phyloP scores from a whole-genome alignment of 92 coral and sea anemone species.

The Actinernus sp. region DNA sequence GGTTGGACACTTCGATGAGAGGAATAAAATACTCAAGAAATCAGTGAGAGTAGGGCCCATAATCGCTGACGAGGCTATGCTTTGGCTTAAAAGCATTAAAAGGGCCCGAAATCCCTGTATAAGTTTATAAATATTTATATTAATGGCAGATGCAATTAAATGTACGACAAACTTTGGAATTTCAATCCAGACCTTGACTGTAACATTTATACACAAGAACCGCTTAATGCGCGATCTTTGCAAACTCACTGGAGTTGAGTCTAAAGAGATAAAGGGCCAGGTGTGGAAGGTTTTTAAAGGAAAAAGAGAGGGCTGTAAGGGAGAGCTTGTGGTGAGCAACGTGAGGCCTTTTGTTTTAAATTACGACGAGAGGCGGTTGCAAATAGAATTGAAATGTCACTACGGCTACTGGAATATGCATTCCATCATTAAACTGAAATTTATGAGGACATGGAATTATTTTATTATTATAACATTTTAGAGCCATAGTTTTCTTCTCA shows the following conservation, averaged over 20 bases:
- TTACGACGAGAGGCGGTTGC: conserved; percentile 20
- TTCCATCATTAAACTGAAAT: too few species aligned
- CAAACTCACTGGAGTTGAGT: conserved; percentile 1
- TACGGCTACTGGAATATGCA: conserved; percentile 27
- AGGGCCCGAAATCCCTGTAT: conserved; percentile 17
- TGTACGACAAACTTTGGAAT: conserved; percentile 14
- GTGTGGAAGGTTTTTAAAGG: conserved; percentile 29
- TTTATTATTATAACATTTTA: too few species aligned
- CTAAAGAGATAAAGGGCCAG: conserved; percentile 11
- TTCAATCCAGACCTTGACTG: background rate
- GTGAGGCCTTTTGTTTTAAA: conserved; percentile 17
- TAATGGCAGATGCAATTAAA: background rate
- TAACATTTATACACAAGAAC: background rate
- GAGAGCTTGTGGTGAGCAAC: conserved; percentile 10
- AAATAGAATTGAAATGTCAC: conserved; percentile 6
- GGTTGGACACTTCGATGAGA: background rate
- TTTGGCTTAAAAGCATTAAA: conserved; percentile 9
- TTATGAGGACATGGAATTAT: too few species aligned
- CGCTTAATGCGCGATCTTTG: conserved; percentile 12
- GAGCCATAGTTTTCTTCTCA: too few species aligned
- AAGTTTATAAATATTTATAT: background rate
- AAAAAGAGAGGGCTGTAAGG: conserved; percentile 11
- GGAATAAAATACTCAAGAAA: background rate
- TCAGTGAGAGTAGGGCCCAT: background rate
- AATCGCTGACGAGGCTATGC: conserved; percentile 3